These are phyloP conservation scores for Climacteris rufus DNA, from an alignment of 2,113 vertebrate species.

Conservation along the genomic window DNA sequence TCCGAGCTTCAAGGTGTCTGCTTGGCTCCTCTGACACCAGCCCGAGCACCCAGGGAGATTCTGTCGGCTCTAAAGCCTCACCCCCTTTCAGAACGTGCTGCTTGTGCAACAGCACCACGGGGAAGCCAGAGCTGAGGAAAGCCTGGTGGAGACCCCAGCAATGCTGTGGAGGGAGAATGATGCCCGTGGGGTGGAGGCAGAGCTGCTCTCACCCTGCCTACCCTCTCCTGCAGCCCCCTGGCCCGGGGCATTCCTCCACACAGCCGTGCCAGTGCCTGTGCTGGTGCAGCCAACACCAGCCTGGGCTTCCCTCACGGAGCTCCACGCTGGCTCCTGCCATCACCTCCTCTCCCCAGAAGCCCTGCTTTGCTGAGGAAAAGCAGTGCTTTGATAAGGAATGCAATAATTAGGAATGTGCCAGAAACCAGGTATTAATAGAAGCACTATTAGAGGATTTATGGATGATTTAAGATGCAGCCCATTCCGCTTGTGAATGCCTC, in stretches of 20 bases:
- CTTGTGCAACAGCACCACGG: fast-evolving
- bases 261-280: not conserved
- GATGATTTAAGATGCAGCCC: slow-evolving; percentile 58
- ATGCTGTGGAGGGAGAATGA: not conserved
- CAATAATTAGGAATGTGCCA: slow-evolving; percentile 54
- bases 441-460: slow-evolving; percentile 54
- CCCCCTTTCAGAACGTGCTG: not conserved
- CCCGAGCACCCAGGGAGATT: fast-evolving
- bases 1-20: fast-evolving
- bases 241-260: not conserved
- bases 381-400: slow-evolving; percentile 5
- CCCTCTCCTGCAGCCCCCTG: fast-evolving
- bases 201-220: not conserved
- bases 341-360: not conserved
- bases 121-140: not conserved
- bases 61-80: not conserved
- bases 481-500: slow-evolving; percentile 24
- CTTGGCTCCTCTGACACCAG: fast-evolving
- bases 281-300: fast-evolving
- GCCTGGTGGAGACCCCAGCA: fast-evolving
- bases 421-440: slow-evolving; percentile 65
- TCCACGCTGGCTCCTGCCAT: not conserved
- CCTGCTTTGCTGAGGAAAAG: not conserved
- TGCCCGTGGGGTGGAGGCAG: not conserved
- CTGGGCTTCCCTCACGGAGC: not conserved